phyloP scores from a whole-genome alignment of 2,888 invertebrate species.

The Apomyelois bistriatella region DNA sequence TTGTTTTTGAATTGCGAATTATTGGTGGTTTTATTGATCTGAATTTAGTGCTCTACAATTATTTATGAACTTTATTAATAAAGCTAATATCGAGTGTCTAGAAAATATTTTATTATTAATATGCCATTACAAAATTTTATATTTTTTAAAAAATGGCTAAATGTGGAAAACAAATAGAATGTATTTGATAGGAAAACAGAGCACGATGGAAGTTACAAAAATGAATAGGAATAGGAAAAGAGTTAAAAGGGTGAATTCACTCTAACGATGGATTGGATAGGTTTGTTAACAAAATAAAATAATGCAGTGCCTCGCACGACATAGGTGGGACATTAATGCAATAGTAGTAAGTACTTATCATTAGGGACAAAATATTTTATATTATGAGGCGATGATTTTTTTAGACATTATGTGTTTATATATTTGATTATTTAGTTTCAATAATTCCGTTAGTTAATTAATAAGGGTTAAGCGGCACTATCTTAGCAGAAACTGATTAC shows the following conservation, averaged over 20 bases:
- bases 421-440: no score
- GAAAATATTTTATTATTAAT: no score
- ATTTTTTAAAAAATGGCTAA: slow-evolving; percentile 16
- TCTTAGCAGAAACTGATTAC: no score
- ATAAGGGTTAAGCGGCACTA: no score
- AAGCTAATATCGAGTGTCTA: no score
- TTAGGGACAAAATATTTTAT: background rate
- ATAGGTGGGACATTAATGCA: slow-evolving; percentile 75
- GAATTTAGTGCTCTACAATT: no score
- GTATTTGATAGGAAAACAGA: slow-evolving; percentile 63
- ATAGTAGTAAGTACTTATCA: slow-evolving; percentile 43
- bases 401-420: background rate
- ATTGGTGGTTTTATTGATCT: no score
- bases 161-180: slow-evolving; percentile 41
- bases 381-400: background rate
- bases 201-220: slow-evolving; percentile 79
- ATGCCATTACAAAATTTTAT: no score
- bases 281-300: slow-evolving; percentile 36
- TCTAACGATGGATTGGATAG: slow-evolving; percentile 36
- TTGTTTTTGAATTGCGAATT: no score
- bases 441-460: no score
- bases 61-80: no score
- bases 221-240: slow-evolving; percentile 45
- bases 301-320: slow-evolving; percentile 37
- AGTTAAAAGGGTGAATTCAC: background rate